Conservation (phyloP, 2,113 vertebrate genomes). For the Antechinus flavipes region DNA sequence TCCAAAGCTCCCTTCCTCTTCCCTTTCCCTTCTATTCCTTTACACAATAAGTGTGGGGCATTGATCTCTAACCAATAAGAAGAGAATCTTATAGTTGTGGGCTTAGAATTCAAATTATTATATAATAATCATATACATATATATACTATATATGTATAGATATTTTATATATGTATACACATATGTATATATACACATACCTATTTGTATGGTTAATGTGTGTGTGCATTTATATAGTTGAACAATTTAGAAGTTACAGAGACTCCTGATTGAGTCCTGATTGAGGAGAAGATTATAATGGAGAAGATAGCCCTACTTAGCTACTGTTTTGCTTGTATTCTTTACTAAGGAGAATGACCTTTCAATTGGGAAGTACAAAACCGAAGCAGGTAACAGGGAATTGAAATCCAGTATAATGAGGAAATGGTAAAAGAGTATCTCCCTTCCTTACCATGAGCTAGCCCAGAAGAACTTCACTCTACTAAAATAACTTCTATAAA, state of each 20-base stretch:
- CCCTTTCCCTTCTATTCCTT: too few relatives aligned
- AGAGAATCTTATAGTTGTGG: too few relatives aligned
- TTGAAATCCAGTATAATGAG: background rate
- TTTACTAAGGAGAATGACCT: background rate
- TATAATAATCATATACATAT: too few relatives aligned
- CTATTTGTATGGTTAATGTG: background rate
- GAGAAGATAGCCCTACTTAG: background rate
- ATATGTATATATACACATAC: too few relatives aligned
- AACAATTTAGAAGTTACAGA: background rate
- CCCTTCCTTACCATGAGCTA: background rate
- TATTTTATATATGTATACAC: too few relatives aligned
- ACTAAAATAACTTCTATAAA: background rate
- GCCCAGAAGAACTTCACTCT: background rate
- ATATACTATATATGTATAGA: too few relatives aligned
- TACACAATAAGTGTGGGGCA: too few relatives aligned
- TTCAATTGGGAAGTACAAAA: background rate
- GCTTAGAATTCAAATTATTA: background rate
- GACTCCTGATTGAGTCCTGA: background rate
- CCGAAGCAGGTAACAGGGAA: background rate
- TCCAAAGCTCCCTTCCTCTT: background rate
- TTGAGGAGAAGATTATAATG: background rate
- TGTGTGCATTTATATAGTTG: background rate
- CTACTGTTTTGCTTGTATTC: background rate
- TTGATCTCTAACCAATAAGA: too few relatives aligned
- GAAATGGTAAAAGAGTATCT: background rate